Conservation (phyloP, 64 coral and sea anemone genomes). For the Dendronephthya gigantea region DNA sequence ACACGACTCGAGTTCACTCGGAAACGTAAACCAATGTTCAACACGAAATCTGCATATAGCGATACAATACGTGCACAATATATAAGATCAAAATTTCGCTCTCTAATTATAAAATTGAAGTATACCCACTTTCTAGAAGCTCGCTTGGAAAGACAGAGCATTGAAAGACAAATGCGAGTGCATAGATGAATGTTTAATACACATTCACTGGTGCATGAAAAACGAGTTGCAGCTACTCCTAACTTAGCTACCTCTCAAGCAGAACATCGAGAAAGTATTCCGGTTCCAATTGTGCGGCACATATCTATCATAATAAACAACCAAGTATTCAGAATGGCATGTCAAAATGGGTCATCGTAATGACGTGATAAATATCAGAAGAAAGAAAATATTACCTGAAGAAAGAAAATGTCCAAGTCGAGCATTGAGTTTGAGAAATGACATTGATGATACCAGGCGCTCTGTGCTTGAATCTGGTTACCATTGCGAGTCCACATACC, state of each 20-base stretch:
- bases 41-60: constrained; percentile 50
- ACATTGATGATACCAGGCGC: constrained; percentile 63
- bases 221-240: not conserved
- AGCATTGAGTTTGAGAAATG: constrained; percentile 98
- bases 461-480: constrained; percentile 73
- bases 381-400: constrained; percentile 50
- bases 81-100: too few relatives aligned
- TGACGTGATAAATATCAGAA: not conserved
- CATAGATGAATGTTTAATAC: too few relatives aligned
- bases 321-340: too few relatives aligned
- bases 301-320: constrained; percentile 37
- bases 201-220: too few relatives aligned
- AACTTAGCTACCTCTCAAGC: constrained; percentile 54
- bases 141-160: too few relatives aligned
- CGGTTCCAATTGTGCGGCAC: constrained; percentile 80
- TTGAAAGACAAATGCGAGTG: too few relatives aligned
- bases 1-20: constrained; percentile 42
- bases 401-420: constrained; percentile 85
- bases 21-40: constrained; percentile 92
- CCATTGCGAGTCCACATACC: constrained; percentile 91
- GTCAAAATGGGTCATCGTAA: too few relatives aligned
- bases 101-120: not conserved
- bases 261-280: constrained; percentile 60
- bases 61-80: too few relatives aligned
- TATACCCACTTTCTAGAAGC: not conserved